These are phyloP conservation scores for Candoia aspera DNA, from an alignment of 2,113 vertebrate genomes.

Conservation along the genomic window DNA sequence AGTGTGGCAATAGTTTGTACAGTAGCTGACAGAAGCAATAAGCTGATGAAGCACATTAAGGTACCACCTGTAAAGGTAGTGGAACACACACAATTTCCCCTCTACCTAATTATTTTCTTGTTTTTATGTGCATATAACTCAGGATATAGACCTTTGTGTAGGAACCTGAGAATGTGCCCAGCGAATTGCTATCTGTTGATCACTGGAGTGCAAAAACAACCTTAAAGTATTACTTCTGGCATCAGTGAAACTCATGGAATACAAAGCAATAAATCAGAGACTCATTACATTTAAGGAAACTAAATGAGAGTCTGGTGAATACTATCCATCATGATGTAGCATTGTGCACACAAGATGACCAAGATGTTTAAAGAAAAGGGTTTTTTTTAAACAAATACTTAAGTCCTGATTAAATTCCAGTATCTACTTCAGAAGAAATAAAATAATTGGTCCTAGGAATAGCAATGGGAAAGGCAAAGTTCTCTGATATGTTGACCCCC, in stretches of 20 bases:
- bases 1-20: background rate
- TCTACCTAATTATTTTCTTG: background rate
- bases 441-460: constrained; percentile 5
- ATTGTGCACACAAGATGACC: constrained; percentile 13
- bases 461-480: background rate
- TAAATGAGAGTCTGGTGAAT: constrained; percentile 14
- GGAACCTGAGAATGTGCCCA: constrained; percentile 25
- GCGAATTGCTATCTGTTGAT: constrained; percentile 11
- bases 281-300: constrained; percentile 15
- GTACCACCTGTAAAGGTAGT: background rate
- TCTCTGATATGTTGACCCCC: background rate
- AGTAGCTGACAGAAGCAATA: background rate
- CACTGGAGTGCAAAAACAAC: constrained; percentile 30
- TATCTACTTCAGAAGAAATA: constrained; percentile 18
- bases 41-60: background rate
- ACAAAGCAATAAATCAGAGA: constrained; percentile 18
- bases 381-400: background rate
- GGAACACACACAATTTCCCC: background rate
- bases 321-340: constrained; percentile 14
- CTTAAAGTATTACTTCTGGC: constrained; percentile 27
- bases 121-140: background rate
- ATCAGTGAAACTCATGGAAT: constrained; percentile 16
- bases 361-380: constrained; percentile 10
- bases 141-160: background rate
- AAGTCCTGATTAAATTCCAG: constrained; percentile 15